A percentile compares a stretch with the other conserved stretches of the same genome.
phyloP scores from a whole-genome alignment of 2,113 vertebrate species.

The Anhinga rufa region DNA sequence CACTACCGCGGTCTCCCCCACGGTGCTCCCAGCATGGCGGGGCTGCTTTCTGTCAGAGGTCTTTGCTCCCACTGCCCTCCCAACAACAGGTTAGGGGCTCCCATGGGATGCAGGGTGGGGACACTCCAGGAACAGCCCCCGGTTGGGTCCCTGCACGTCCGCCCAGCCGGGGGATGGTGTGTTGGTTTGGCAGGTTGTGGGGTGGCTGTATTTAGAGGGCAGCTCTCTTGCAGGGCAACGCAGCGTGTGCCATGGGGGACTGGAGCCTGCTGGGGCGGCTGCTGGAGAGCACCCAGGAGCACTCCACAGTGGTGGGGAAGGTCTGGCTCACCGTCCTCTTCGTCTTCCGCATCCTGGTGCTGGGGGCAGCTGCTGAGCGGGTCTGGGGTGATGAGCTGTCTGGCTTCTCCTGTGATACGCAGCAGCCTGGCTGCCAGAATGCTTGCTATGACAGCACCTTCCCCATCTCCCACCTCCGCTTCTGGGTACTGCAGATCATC shows the following conservation, averaged over 20 bases:
- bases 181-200: fast-evolving
- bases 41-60: background rate
- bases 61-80: background rate
- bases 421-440: conserved; percentile 88
- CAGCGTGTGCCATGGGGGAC: conserved; percentile 73
- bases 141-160: background rate
- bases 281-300: conserved; percentile 85
- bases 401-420: conserved; percentile 86
- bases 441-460: conserved; percentile 89
- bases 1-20: fast-evolving
- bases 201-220: background rate
- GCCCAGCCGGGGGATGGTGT: fast-evolving
- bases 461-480: conserved; percentile 89
- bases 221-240: conserved; percentile 19
- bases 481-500: conserved; percentile 94
- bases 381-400: conserved; percentile 87
- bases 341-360: conserved; percentile 85
- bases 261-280: conserved; percentile 84
- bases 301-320: conserved; percentile 86
- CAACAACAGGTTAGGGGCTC: background rate
- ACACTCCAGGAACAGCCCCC: background rate
- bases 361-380: conserved; percentile 82
- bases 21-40: background rate
- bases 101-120: background rate
- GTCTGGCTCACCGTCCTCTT: conserved; percentile 89